Conservation (phyloP, 35 echinoderm and acorn worm species). For the Apostichopus californicus region DNA sequence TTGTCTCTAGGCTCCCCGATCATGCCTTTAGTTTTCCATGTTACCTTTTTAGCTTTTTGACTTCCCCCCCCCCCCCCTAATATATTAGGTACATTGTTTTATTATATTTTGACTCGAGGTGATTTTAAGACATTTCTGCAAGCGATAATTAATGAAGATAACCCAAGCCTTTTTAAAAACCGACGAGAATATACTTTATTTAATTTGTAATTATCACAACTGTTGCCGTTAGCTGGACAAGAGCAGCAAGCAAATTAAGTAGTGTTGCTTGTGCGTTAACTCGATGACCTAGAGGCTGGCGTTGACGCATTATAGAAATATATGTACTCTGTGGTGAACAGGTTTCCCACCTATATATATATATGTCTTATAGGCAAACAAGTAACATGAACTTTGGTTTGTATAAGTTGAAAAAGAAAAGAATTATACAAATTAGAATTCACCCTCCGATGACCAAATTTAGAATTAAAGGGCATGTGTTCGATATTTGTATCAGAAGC, state of each 20-base stretch:
- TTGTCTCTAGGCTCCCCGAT: not conserved
- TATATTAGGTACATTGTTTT: not conserved
- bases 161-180: not conserved
- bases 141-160: slow-evolving; percentile 37
- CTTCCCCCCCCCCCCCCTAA: not conserved
- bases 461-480: not conserved
- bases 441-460: not conserved
- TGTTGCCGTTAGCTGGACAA: not conserved
- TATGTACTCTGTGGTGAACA: not conserved
- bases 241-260: not conserved
- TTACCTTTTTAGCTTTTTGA: not conserved
- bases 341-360: no score
- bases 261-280: not conserved
- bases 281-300: not conserved
- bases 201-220: slow-evolving; percentile 11
- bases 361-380: slow-evolving; percentile 1
- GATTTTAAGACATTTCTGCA: slow-evolving; percentile 8
- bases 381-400: not conserved
- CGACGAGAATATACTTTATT: not conserved
- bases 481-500: no score
- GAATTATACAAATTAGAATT: not conserved
- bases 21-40: not conserved
- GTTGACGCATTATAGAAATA: no score
- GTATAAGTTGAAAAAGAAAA: not conserved
- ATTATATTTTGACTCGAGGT: not conserved